Evolutionary conservation across 2,888 invertebrate genomes (phyloP), one percentile per base, ranked within the genome.

Genomic region (Disparrhopalites patrizii): DNA sequence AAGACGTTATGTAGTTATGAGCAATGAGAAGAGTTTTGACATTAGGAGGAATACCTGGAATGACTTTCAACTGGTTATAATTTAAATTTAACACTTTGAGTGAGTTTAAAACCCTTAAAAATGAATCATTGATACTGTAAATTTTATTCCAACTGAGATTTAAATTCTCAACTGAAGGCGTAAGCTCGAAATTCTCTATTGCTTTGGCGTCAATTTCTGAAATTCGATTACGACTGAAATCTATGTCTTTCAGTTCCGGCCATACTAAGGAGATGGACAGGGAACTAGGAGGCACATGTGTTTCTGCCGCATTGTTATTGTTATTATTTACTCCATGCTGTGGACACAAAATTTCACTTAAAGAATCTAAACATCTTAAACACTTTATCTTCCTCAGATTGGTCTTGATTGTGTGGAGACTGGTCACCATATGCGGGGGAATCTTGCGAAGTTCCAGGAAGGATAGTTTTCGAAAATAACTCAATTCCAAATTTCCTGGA

Each of bases 31-130:
- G 67, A 47, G 71, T 68, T 62, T 73, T 73, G 7, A 72, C 61
- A 58, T 69, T 73, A 36, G 73, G 75, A 47, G 75, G 75, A 36
- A 72, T 57, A 8, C 70, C 70, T 54, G 75, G 75, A n/a, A 75
- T 50, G 3, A 40, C 47, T 65, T 68, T 74, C 28, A 75, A 68
- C 63, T 73, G 64, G 67, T 75, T 75, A 60, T 74, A 75, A 61
- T 72, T 68, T 47, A 75, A 57, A 60, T 75, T 75, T 28, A 75
- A 61, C 2, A 69, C 60, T 64, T 70, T 68, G 58, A 75, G 67
- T 63, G 63, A 56, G 56, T 60, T 70, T 20, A 73, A 28, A 2
- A 69, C 67, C 62, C 68, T 66, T n/a, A 67, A 63, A 55, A 74
- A 73, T 15, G 62, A 65, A 56, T 74, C 73, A 56, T 70, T 68